phyloP scores from a whole-genome alignment of 2,113 vertebrate genomes.

The Pterocles gutturalis region DNA sequence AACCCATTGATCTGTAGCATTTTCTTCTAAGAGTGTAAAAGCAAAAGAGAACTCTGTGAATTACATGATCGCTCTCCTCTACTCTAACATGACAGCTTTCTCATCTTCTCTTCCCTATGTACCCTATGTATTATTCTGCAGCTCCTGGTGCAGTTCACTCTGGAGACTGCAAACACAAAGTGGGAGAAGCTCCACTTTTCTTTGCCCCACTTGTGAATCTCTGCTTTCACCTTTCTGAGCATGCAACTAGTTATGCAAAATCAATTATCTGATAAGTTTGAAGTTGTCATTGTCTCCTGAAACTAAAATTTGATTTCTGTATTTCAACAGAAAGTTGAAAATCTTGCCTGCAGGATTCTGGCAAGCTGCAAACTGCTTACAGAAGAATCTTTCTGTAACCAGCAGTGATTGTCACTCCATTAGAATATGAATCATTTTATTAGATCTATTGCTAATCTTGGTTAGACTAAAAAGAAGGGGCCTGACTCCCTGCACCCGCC shows the following conservation, averaged over 20 bases:
- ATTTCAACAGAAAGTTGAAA: background rate
- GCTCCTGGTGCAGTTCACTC: background rate
- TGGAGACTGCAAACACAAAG: background rate
- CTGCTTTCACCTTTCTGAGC: background rate
- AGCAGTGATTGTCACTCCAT: background rate
- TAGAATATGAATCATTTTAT: background rate
- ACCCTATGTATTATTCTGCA: background rate
- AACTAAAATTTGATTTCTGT: background rate
- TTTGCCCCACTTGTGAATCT: background rate
- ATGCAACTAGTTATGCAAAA: background rate
- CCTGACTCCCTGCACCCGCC: background rate
- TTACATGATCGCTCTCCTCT: background rate
- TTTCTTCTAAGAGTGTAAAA: background rate
- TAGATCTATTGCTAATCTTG: background rate
- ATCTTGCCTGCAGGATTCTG: background rate
- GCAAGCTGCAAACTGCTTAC: background rate
- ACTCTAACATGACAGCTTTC: background rate
- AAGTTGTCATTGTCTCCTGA: background rate
- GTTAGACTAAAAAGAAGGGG: background rate
- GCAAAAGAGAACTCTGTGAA: background rate
- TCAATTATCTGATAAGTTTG: background rate
- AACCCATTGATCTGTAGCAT: background rate
- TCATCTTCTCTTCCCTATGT: background rate
- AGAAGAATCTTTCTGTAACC: background rate
- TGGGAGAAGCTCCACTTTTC: background rate